Percentiles rank a stretch among this genome's conserved stretches.
phyloP scores from a whole-genome alignment of 2,113 vertebrate species.

The Vidua chalybeata region DNA sequence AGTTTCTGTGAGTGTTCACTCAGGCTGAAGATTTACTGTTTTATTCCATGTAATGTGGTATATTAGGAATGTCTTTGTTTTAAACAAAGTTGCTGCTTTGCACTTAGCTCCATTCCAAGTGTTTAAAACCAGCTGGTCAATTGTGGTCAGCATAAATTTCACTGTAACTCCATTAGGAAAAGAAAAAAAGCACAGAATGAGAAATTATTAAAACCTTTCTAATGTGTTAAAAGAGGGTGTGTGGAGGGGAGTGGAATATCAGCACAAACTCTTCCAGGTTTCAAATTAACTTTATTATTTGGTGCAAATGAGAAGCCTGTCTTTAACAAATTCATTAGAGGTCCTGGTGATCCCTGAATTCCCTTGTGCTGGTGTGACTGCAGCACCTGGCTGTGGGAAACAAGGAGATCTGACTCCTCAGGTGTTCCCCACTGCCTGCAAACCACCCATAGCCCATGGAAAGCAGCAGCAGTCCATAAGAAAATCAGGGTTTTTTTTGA shows the following conservation, averaged over 20 bases:
- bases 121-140: not conserved
- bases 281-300: not conserved
- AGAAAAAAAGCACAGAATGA: not conserved
- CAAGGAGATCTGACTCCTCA: not conserved
- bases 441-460: not conserved
- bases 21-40: not conserved
- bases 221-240: not conserved
- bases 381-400: not conserved
- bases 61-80: not conserved
- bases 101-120: not conserved
- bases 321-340: not conserved
- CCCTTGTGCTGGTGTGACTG: not conserved
- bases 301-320: not conserved
- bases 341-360: not conserved
- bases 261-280: not conserved
- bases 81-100: not conserved
- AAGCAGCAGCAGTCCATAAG: not conserved
- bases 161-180: not conserved
- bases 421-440: not conserved
- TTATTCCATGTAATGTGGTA: not conserved
- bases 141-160: not conserved
- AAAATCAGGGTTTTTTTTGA: not conserved
- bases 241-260: rapidly evolving
- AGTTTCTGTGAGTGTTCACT: rapidly evolving
- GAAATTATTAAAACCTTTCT: not conserved